Evolutionary conservation across 2,113 vertebrate genomes (phyloP), one percentile per base, ranked within the genome.

Genomic region (Mellivora capensis): DNA sequence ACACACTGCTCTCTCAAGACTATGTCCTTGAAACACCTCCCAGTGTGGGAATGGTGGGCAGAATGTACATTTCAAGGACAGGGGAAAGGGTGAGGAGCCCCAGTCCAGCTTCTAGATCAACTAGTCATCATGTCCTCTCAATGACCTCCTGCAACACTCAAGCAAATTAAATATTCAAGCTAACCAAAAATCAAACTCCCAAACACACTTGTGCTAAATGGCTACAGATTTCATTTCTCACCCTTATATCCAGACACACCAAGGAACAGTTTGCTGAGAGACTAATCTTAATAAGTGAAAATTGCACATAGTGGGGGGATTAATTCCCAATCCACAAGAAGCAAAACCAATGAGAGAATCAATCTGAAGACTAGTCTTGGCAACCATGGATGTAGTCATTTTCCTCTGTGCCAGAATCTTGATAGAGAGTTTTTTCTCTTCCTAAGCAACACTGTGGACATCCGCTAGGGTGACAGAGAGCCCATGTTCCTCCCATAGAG

Each of bases 111-210:
- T 6, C 7, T 62, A 67, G 25, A 20, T 59, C 39, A 59, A 59
- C 74, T 14, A 2, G 47, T 5, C 4, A 21, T 42, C 57, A 77
- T 4, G 42, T 54, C n/a, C 29, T 42, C n/a, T 77, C 59, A 10
- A 77, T 13, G 42, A 62, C 64, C 25, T 71, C 37, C 49, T 49
- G 34, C 76, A 72, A 42, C 3, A 31, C 23, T 84, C 4, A 5
- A 34, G n/a, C 42, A 81, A 91, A 54, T 86, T 81, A 96, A 93
- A 69, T 96, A 96, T 79, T 93, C 67, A 94, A 83, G 96, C 96
- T 86, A 90, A 82, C n/a, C 13, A 61, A 97, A 94, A 90, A 27
- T 42, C 37, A 94, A 94, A 91, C 82, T 94, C 34, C 18, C 23
- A 90, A 92, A 74, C 27, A 72, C 44, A 72, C 44, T 81, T 95